Base-by-base conservation (phyloP, 2,888 invertebrate species). In the Tethea ocularis region DNA sequence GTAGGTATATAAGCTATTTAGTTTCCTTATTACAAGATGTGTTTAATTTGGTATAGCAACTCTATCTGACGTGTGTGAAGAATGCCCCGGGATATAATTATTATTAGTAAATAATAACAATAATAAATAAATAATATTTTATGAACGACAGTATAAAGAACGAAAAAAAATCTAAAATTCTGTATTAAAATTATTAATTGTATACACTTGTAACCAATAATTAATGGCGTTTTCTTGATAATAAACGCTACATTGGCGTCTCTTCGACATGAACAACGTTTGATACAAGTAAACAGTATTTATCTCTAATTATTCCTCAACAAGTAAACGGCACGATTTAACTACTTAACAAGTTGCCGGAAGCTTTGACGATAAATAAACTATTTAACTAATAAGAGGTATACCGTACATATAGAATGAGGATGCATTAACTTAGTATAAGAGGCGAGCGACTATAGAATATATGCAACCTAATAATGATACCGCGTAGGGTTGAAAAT, bases 381-480 rank as follows among this genome's bases (percentile, higher is more conserved):
- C 54, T 62, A 72, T 76, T 68, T 64, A 70, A 24, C 55, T 69
- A 71, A 69, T 69, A 69, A 62, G 68, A 20, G 46, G 46, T 60
- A 38, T 58, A 56, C 29, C 41, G 38, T 56, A 57, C 58, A 62
- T 60, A 36, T 53, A 13, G 8, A 51, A 58, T 58, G 57, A 60
- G 38, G 56, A 17, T 33, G 33, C 33, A 54, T 54, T 54, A 54
- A 54, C 54, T 54, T 29, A 26, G 17, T 6, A 26, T 8, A 10
- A 29, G 53, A 10, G 20, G 17, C 20, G 15, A 2, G 17, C 20
- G 46, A n/a, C 20, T 20, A 20, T 20, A 15, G 17, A 54, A 22
- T 54, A 22, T 20, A 53, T 10, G 20, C n/a, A n/a, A 13, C 20
- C 53, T 33, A 1, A 33, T 53, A 13, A 33, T 7, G 1, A 20